Evolutionary conservation across 2,797 vertebrate species (phyloP).

Genomic region (Octomys mimax): DNA sequence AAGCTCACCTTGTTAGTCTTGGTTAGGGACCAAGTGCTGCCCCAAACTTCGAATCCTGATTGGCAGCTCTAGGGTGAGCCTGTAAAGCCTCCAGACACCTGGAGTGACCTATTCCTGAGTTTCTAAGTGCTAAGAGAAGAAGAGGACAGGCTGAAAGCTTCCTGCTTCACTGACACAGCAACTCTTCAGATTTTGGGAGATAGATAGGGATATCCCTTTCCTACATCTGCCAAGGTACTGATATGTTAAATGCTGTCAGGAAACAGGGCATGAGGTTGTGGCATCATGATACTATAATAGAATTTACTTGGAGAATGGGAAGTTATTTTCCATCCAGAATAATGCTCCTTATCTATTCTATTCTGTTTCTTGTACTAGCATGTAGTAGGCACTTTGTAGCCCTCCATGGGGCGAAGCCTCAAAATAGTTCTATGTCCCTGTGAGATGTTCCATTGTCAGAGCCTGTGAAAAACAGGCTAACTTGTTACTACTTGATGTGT

Average conservation of each 20-base stretch:
- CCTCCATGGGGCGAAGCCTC: background rate
- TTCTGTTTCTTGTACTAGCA: background rate
- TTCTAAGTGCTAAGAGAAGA: background rate
- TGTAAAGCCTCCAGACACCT: background rate
- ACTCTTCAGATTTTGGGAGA: background rate
- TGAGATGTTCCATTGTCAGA: background rate
- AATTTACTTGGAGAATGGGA: slow-evolving; percentile 27
- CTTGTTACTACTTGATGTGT: background rate
- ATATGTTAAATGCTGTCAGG: background rate
- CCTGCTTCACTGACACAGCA: background rate
- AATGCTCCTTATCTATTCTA: background rate
- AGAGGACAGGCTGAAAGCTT: background rate
- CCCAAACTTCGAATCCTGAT: slow-evolving; percentile 45
- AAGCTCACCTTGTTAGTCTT: slow-evolving; percentile 75
- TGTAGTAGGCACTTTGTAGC: background rate
- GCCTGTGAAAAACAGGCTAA: background rate
- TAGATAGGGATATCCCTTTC: background rate
- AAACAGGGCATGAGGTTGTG: background rate
- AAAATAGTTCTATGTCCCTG: background rate
- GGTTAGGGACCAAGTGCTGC: background rate
- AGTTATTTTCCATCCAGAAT: background rate
- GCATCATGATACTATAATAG: background rate
- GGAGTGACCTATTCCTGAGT: background rate
- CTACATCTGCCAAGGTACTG: background rate
- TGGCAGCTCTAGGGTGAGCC: slow-evolving; percentile 3